Conservation (phyloP, 2,797 vertebrate species). For the Brachyrhaphis roseni region DNA sequence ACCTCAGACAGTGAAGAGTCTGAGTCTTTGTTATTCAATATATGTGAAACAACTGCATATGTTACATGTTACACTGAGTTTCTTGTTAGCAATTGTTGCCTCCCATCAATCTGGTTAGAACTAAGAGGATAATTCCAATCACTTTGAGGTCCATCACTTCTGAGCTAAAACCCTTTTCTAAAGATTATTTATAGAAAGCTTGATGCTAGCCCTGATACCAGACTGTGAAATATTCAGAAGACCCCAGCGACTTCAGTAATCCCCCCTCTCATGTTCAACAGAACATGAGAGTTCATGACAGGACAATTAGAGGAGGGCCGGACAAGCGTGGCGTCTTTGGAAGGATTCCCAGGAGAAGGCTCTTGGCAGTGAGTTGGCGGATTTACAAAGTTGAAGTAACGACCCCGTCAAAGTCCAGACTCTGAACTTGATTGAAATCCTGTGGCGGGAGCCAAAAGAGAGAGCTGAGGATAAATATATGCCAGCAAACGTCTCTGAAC, state of each 20-base stretch:
- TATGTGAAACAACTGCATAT: neutral
- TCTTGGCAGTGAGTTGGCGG: conserved; percentile 3
- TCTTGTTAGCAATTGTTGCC: neutral
- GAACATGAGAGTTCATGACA: conserved; percentile 1
- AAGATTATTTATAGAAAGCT: neutral
- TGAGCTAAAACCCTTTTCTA: neutral
- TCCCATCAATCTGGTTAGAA: neutral
- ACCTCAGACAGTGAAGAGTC: too few species aligned
- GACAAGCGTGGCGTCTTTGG: conserved; percentile 3
- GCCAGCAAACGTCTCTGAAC: conserved; percentile 1
- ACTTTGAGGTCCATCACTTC: neutral
- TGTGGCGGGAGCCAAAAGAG: conserved; percentile 1
- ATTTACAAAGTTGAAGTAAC: neutral
- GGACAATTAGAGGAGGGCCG: neutral
- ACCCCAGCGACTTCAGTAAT: neutral
- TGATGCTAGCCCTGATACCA: too few species aligned
- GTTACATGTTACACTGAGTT: neutral
- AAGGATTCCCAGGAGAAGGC: conserved; percentile 5
- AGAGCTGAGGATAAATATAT: neutral
- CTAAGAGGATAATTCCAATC: neutral
- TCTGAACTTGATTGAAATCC: conserved; percentile 8
- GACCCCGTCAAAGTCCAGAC: conserved; percentile 5
- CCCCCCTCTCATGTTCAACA: too few species aligned
- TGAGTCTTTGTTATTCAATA: too few species aligned
- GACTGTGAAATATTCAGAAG: neutral